A percentile compares a stretch with the other conserved stretches of the same genome.
Conservation (phyloP, 1,140 invertebrate genomes). For the Cydia splendana region DNA sequence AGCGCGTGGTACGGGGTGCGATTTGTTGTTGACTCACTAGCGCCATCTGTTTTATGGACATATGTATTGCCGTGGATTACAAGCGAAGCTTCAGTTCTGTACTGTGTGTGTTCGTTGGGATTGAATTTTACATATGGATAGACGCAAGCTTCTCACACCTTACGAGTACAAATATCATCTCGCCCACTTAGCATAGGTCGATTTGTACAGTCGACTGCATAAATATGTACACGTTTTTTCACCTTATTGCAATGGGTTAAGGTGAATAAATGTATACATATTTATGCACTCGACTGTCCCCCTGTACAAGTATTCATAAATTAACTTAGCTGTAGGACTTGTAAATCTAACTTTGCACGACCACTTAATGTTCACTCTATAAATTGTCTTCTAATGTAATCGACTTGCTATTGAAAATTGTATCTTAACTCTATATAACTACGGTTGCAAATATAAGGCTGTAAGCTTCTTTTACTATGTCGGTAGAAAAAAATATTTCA, state of each 20-base stretch:
- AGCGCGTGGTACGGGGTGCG: no score
- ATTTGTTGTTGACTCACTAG: no score
- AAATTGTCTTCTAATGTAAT: conserved; percentile 29
- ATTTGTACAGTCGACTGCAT: conserved; percentile 15
- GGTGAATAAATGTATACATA: no score
- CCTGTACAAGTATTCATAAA: conserved; percentile 33
- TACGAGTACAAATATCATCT: conserved; percentile 39
- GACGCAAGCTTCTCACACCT: conserved; percentile 17
- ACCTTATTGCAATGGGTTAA: no score
- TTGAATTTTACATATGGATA: conserved; percentile 7
- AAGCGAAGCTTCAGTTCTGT: no score
- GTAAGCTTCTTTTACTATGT: conserved; percentile 14
- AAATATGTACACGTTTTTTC: no score
- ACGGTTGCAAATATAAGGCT: not conserved
- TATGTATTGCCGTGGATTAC: no score
- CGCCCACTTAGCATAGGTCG: conserved; percentile 9
- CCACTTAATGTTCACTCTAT: conserved; percentile 20
- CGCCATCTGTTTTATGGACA: no score
- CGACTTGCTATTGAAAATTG: conserved; percentile 30
- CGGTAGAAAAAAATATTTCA: not conserved
- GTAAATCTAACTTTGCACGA: conserved; percentile 26
- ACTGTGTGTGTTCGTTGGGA: no score
- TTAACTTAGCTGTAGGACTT: conserved; percentile 25
- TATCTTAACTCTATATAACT: not conserved
- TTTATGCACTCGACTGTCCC: not conserved